Evolutionary conservation across 1,140 invertebrate species (phyloP).

Genomic region (Vanessa atalanta): DNA sequence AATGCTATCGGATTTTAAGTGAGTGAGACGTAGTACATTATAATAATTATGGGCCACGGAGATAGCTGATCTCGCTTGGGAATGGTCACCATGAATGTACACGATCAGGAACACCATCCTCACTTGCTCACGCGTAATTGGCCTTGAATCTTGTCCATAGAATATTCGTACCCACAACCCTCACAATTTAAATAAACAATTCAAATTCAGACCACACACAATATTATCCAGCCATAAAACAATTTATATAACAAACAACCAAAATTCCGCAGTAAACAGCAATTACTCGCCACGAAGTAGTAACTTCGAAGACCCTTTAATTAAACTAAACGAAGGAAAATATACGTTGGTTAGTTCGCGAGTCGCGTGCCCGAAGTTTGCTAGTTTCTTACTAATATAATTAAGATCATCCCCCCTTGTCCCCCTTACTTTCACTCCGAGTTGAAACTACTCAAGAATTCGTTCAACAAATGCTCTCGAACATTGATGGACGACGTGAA

Average conservation of each 20-base stretch:
- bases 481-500: constrained; percentile 9
- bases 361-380: constrained; percentile 25
- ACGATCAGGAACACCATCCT: too few relatives aligned
- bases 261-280: constrained; percentile 28
- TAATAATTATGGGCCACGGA: too few relatives aligned
- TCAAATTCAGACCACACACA: constrained; percentile 11
- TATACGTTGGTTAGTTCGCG: constrained; percentile 31
- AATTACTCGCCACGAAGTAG: constrained; percentile 17
- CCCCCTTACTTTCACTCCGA: constrained; percentile 5
- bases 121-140: too few relatives aligned
- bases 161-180: too few relatives aligned
- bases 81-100: too few relatives aligned
- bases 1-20: too few relatives aligned
- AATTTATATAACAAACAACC: constrained; percentile 30
- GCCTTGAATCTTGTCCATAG: too few relatives aligned
- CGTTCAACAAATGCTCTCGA: constrained; percentile 13
- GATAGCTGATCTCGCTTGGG: too few relatives aligned
- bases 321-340: constrained; percentile 36
- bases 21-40: too few relatives aligned
- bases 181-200: neutral
- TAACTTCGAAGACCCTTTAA: constrained; percentile 30
- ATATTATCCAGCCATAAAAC: constrained; percentile 14
- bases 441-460: constrained; percentile 15
- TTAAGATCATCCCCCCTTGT: constrained; percentile 31
- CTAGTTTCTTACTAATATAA: constrained; percentile 27